A percentile compares a stretch with the other conserved stretches of the same genome.
Evolutionary conservation across 2,113 vertebrate species (phyloP).

Genomic region (Rhagologus leucostigma): DNA sequence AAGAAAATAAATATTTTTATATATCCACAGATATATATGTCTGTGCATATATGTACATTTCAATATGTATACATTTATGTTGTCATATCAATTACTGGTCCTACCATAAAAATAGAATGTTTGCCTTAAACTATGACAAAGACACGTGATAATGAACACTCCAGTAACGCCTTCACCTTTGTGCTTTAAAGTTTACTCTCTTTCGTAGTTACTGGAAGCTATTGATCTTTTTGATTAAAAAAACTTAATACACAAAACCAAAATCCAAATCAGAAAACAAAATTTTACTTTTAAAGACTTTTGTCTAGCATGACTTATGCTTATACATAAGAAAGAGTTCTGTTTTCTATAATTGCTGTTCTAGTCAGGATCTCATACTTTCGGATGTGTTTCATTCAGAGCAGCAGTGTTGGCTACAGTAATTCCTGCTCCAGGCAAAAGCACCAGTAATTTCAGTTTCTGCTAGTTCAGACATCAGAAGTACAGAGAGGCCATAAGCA

Average conservation of each 20-base stretch:
- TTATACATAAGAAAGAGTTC: background rate
- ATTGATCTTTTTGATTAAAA: background rate
- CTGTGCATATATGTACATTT: background rate
- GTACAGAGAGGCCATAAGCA: background rate
- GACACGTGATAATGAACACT: background rate
- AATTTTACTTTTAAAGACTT: background rate
- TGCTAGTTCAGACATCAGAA: background rate
- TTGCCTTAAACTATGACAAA: background rate
- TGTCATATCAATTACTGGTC: background rate
- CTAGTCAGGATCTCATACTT: background rate
- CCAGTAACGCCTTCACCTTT: background rate
- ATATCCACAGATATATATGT: background rate
- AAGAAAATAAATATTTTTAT: conserved; percentile 48
- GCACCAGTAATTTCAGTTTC: background rate
- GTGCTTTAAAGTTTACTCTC: background rate
- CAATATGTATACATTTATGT: background rate
- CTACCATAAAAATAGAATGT: background rate
- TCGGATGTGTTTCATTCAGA: background rate
- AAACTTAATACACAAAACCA: background rate
- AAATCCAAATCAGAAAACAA: background rate
- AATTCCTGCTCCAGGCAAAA: background rate
- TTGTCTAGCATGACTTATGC: background rate
- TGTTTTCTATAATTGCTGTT: background rate
- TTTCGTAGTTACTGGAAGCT: background rate
- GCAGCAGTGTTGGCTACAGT: background rate